Percentiles rank a stretch among this genome's conserved stretches.
Evolutionary conservation across 2,113 vertebrate species (phyloP).

Genomic region (Mustela lutreola): DNA sequence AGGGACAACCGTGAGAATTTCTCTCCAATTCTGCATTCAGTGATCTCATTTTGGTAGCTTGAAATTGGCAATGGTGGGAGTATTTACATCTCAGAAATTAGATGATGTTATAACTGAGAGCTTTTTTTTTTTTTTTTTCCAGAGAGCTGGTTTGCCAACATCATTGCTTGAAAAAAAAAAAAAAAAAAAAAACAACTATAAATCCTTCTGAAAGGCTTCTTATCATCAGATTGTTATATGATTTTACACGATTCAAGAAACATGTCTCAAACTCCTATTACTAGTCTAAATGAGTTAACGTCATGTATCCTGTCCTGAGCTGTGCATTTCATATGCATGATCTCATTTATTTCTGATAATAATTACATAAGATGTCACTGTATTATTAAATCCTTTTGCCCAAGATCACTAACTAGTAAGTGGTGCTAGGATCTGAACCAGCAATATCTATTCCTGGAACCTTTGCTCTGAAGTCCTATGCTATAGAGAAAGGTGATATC

Average conservation of each 20-base stretch:
- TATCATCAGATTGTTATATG: not conserved
- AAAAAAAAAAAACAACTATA: not conserved
- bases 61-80: not conserved
- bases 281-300: not conserved
- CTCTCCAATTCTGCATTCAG: not conserved
- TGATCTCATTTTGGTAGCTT: not conserved
- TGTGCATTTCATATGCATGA: not conserved
- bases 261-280: not conserved
- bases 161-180: not conserved
- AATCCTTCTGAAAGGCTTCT: not conserved
- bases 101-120: not conserved
- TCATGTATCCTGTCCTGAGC: not conserved
- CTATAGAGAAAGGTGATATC: not conserved
- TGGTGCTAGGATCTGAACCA: not conserved
- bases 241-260: slow-evolving; percentile 38
- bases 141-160: not conserved
- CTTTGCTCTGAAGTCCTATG: not conserved
- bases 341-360: not conserved
- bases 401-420: not conserved
- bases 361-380: not conserved
- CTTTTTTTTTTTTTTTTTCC: not conserved
- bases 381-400: not conserved
- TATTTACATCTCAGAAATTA: not conserved
- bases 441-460: not conserved
- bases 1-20: not conserved